Evolutionary conservation across 2,888 invertebrate genomes (phyloP), one percentile per base, ranked within the genome.

Genomic region (Cacoxenus indagator): DNA sequence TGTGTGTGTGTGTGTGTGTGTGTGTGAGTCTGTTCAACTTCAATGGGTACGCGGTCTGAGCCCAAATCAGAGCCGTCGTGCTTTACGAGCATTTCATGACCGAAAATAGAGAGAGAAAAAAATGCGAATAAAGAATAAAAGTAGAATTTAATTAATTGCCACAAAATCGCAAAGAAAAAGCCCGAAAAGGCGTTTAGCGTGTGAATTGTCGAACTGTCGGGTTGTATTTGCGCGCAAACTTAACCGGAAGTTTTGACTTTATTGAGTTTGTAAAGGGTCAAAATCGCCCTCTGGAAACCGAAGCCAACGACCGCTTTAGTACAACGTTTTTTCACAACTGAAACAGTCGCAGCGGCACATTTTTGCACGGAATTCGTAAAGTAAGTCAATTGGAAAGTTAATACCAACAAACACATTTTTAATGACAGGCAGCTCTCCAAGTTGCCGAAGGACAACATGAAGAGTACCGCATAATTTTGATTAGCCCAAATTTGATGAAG

Each of bases 311-410:
- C n/a, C n/a, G 54, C 11, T 54, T 24, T 14, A 24, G 26, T 19
- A 9, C 19, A 22, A 11, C 9, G n/a, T 8, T 48, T 22, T 51
- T 54, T 24, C 26, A 11, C 24, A 24, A 6, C 31, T 62, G 43
- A 43, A 26, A 62, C 61, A 62, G 61, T 62, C 26, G 45, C 45
- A 62, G 73, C 76, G 74, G 70, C 76, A 78, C 74, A 78, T 78
- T 79, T 76, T 77, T 75, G 69, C 75, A 80, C 74, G 80, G 80
- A 76, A 80, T 81, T 78, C 82, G 76, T 80, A 81, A 80, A 80
- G 80, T 80, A 79, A 80, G 80, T 80, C 70, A 70, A 77, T 73
- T 76, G 80, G 71, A 70, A 77, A 73, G 69, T 70, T 70, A 70
- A 69, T 45, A 67, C 59, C 48, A 70, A 37, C 67, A 67, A 65